phyloP scores from a whole-genome alignment of 23 tunicate genomes.

The Trididemnum miniatum region DNA sequence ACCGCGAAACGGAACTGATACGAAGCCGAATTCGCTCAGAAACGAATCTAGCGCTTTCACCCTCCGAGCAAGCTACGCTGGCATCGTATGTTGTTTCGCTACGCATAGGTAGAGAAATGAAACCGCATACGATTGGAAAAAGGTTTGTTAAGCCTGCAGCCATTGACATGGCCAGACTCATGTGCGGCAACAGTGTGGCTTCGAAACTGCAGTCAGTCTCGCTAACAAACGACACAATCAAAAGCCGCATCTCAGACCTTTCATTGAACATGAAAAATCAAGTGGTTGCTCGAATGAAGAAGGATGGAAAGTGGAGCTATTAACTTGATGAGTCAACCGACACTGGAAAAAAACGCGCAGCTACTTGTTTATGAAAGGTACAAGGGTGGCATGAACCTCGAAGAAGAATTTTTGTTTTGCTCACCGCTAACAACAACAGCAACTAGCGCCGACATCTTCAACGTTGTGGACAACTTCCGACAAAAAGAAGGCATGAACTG shows the following conservation, averaged over 20 bases:
- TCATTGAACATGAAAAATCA: conserved; percentile 45
- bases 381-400: conserved; percentile 59
- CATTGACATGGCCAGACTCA: conserved; percentile 58
- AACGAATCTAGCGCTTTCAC: conserved; percentile 23
- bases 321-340: conserved; percentile 73
- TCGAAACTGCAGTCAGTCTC: conserved; percentile 66
- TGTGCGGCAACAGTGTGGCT: conserved; percentile 56
- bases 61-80: conserved; percentile 27
- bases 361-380: conserved; percentile 55
- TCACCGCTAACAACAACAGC: conserved; percentile 54
- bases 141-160: too few relatives aligned
- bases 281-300: conserved; percentile 41
- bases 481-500: conserved; percentile 46
- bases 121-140: too few relatives aligned
- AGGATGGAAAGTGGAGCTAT: too few relatives aligned
- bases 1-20: too few relatives aligned
- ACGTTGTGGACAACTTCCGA: too few relatives aligned
- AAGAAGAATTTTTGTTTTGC: conserved; percentile 63
- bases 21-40: too few relatives aligned
- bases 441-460: conserved; percentile 36
- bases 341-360: conserved; percentile 59
- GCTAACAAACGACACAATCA: conserved; percentile 49
- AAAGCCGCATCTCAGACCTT: conserved; percentile 51
- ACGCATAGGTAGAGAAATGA: too few relatives aligned
- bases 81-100: too few relatives aligned